Base-by-base conservation (phyloP, 30 jellyfish, hydroid and myxozoan species). In the Turritopsis rubra region DNA sequence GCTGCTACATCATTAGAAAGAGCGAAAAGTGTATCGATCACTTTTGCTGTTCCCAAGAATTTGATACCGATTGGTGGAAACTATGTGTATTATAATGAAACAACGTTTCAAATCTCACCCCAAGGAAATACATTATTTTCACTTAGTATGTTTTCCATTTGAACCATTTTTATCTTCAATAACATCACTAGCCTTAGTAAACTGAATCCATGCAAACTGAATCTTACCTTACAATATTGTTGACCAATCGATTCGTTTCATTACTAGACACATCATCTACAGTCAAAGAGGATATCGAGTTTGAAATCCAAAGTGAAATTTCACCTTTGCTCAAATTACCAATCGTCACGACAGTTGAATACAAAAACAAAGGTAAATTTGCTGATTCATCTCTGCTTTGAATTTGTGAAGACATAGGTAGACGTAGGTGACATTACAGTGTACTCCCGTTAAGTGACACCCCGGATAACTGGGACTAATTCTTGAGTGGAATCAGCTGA, bases 321-420 rank as follows among this genome's bases (percentile, higher is more conserved):
- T 81, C 98, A 8, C 98, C 98, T 21, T 79, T 92, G 79, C 78
- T 70, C n/a, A 83, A 53, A 21, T 75, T 90, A 18, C 80, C 78
- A 52, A 82, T 88, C 21, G 82, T 66, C 31, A 52, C 83, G 9
- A 65, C 53, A 54, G 81, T 92, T 54, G 53, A 79, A 22, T 92
- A 92, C 74, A 66, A 72, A 83, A 92, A 88, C 71, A 77, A 66
- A 7, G 88, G 24, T 27, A 41, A 41, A 41, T 5, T 41, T 41
- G 5, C 60, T 41, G n/a, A n/a, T n/a, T n/a, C n/a, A n/a, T n/a
- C n/a, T n/a, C 60, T 41, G 13, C 9, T 41, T 41, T 41, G 60
- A 41, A 41, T 41, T 13, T 41, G 60, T n/a, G n/a, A n/a, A n/a
- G 16, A 3, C 31, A 31, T 70, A 70, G 23, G 78, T 31, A 70